Evolutionary conservation across 1,140 invertebrate species (phyloP).

Genomic region (Psilanteris sp.): DNA sequence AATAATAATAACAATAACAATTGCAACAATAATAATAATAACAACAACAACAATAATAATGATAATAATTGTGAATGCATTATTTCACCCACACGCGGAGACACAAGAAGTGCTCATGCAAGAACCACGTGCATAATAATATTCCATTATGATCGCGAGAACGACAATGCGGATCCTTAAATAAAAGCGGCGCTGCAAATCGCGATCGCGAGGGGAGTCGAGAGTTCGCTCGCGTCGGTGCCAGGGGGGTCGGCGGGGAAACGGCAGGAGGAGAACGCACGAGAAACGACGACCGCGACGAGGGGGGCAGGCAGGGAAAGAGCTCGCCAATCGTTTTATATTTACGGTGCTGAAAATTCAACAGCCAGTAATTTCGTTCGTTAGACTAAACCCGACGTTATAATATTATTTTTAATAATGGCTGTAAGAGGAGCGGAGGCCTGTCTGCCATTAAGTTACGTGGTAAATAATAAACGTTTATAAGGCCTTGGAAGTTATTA

Average conservation of each 20-base stretch:
- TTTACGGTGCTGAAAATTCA: constrained; percentile 70
- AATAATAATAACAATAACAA: constrained; percentile 60
- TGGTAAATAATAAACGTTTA: constrained; percentile 81
- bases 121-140: constrained; percentile 64
- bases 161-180: constrained; percentile 63
- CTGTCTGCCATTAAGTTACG: constrained; percentile 78
- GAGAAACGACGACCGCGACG: too few relatives aligned
- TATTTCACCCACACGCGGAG: constrained; percentile 58
- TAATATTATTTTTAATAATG: constrained; percentile 77
- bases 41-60: constrained; percentile 61
- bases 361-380: constrained; percentile 69
- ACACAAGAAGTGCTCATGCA: constrained; percentile 55
- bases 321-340: constrained; percentile 65
- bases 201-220: constrained; percentile 61
- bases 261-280: too few relatives aligned
- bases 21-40: constrained; percentile 60
- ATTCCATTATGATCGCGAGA: constrained; percentile 65
- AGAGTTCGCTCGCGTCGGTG: constrained; percentile 38
- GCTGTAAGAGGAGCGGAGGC: constrained; percentile 70
- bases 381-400: constrained; percentile 70
- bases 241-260: too few relatives aligned
- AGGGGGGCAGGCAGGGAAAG: constrained; percentile 41
- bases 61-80: constrained; percentile 62
- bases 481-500: constrained; percentile 80
- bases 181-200: constrained; percentile 63